phyloP scores from a whole-genome alignment of 2,113 vertebrate species.

The Perccottus glenii region DNA sequence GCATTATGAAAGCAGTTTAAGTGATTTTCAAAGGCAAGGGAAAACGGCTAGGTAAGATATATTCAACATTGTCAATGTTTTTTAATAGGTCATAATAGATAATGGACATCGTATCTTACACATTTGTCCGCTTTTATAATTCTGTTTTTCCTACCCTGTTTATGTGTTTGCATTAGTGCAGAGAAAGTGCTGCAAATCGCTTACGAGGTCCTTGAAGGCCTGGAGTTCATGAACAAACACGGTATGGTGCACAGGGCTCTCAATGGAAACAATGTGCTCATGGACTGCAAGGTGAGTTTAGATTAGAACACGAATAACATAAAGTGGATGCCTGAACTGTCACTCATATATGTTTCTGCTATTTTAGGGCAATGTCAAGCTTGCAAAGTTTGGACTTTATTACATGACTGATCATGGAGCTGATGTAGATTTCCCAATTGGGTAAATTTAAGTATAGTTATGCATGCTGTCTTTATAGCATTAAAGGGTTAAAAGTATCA shows the following conservation, averaged over 20 bases:
- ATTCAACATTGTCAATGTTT: too few relatives aligned
- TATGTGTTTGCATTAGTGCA: slow-evolving; percentile 73
- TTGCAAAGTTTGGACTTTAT: slow-evolving; percentile 97
- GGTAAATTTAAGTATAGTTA: slow-evolving; percentile 79
- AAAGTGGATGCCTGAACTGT: background rate
- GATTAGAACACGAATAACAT: background rate
- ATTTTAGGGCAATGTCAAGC: slow-evolving; percentile 88
- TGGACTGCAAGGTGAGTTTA: slow-evolving; percentile 89
- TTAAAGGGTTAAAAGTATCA: slow-evolving; percentile 14
- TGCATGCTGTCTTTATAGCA: slow-evolving; percentile 23
- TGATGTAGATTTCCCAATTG: slow-evolving; percentile 98
- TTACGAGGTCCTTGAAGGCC: slow-evolving; percentile 90
- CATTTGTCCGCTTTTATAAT: too few relatives aligned
- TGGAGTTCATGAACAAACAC: slow-evolving; percentile 93
- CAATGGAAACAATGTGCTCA: slow-evolving; percentile 87
- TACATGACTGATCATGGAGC: slow-evolving; percentile 96
- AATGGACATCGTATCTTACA: too few relatives aligned
- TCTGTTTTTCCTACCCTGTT: too few relatives aligned
- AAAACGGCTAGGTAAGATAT: slow-evolving; percentile 84
- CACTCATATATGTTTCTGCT: slow-evolving; percentile 10
- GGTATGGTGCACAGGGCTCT: slow-evolving; percentile 94
- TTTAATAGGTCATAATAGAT: too few relatives aligned
- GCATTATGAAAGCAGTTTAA: slow-evolving; percentile 88
- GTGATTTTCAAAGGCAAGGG: slow-evolving; percentile 86
- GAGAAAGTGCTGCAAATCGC: slow-evolving; percentile 87